Evolutionary conservation across 2,888 invertebrate species (phyloP).

Genomic region (Andrena hattorfiana): DNA sequence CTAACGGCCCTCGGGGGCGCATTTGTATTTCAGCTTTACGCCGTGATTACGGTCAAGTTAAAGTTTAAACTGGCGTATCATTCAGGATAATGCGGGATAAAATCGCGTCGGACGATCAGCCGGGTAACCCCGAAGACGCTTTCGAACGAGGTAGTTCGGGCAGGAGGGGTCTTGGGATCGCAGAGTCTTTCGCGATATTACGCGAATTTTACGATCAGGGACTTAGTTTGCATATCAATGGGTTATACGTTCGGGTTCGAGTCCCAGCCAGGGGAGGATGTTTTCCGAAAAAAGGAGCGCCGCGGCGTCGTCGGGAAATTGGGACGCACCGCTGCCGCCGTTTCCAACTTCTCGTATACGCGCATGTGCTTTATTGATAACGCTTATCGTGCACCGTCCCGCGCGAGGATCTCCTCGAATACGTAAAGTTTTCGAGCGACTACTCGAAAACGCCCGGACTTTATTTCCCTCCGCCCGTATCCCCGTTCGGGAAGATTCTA

Average conservation of each 20-base stretch:
- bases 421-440: constrained; percentile 55
- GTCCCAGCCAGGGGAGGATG: constrained; percentile 35
- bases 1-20: constrained; percentile 58
- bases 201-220: constrained; percentile 79
- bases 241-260: constrained; percentile 63
- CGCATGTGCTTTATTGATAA: constrained; percentile 69
- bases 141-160: constrained; percentile 53
- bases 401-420: constrained; percentile 32
- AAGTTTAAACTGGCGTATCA: constrained; percentile 80
- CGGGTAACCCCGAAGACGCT: constrained; percentile 64
- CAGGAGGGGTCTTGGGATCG: constrained; percentile 45
- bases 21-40: constrained; percentile 78
- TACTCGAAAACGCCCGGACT: constrained; percentile 53
- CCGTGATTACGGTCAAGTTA: constrained; percentile 77
- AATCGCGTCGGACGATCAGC: constrained; percentile 72
- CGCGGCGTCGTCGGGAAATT: constrained; percentile 48
- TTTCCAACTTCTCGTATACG: constrained; percentile 59
- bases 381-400: constrained; percentile 63
- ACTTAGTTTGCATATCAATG: constrained; percentile 81
- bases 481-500: constrained; percentile 55
- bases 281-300: constrained; percentile 65
- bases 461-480: constrained; percentile 44
- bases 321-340: constrained; percentile 45
- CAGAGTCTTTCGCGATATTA: constrained; percentile 76
- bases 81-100: constrained; percentile 78